Conservation (phyloP, 2,888 invertebrate species). For the Acanthosepion lycidas region DNA sequence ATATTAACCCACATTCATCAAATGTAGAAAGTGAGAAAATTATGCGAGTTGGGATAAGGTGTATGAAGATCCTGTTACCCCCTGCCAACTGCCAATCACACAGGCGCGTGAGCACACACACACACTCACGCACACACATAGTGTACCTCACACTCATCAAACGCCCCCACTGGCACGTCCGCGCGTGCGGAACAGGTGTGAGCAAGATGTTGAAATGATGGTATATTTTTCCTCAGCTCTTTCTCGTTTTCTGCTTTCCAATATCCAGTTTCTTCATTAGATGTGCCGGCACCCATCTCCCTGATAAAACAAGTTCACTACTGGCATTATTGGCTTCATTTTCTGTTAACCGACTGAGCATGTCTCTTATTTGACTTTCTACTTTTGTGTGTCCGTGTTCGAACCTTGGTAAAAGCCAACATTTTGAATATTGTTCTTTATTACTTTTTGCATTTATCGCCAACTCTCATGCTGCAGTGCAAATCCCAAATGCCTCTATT, state of each 20-base stretch:
- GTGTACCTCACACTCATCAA: not conserved
- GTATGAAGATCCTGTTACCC: not conserved
- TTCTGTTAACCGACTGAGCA: not conserved
- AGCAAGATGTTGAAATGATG: not conserved
- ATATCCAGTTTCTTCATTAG: not conserved
- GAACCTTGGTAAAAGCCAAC: not conserved
- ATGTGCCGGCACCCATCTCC: not conserved
- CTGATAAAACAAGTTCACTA: not conserved
- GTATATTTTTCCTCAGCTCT: not conserved
- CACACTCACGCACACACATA: not conserved
- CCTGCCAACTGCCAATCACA: not conserved
- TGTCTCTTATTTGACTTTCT: not conserved
- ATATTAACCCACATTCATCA: not conserved
- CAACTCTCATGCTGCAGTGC: no score
- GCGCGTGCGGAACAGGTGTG: not conserved
- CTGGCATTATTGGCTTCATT: not conserved
- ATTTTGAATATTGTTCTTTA: no score
- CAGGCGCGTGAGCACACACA: not conserved
- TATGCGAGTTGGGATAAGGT: not conserved
- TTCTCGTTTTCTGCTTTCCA: not conserved
- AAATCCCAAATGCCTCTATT: no score
- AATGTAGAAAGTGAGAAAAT: not conserved
- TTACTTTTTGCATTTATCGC: not conserved
- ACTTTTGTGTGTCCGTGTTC: not conserved
- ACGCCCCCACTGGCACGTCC: not conserved